Evolutionary conservation across 1,140 invertebrate species (phyloP).

Genomic region (Andricus grossulariae): DNA sequence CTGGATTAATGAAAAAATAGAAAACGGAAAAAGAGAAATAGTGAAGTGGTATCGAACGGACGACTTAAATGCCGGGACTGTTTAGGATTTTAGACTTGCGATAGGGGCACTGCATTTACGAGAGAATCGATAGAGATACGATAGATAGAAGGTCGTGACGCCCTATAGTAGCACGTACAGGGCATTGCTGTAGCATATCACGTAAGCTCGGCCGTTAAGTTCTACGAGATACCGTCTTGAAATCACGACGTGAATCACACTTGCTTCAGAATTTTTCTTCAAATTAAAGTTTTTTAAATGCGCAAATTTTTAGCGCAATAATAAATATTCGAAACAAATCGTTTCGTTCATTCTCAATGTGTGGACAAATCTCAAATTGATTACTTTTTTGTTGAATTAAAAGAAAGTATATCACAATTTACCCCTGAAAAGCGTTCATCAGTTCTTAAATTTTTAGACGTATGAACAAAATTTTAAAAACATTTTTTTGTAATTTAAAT

Average conservation of each 20-base stretch:
- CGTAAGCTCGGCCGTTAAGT: background rate
- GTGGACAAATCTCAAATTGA: too few species aligned
- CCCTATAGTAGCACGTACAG: constrained; percentile 7
- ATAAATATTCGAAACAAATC: too few species aligned
- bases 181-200: constrained; percentile 12
- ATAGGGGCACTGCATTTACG: constrained; percentile 15
- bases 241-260: constrained; percentile 21
- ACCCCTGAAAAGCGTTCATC: too few species aligned
- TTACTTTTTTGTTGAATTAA: too few species aligned
- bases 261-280: background rate
- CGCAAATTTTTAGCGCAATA: too few species aligned
- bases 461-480: too few species aligned
- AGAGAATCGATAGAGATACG: constrained; percentile 10
- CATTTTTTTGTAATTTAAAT: too few species aligned
- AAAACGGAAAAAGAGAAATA: background rate
- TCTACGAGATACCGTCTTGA: background rate
- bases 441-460: too few species aligned
- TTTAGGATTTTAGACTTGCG: constrained; percentile 28
- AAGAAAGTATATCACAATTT: too few species aligned
- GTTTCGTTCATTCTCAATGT: background rate
- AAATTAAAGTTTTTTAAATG: background rate
- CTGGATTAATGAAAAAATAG: constrained; percentile 8
- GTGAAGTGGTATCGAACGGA: background rate
- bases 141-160: constrained; percentile 23
- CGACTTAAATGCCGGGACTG: constrained; percentile 5